Base-by-base conservation (phyloP, 2,113 vertebrate species). In the Galbula dea region DNA sequence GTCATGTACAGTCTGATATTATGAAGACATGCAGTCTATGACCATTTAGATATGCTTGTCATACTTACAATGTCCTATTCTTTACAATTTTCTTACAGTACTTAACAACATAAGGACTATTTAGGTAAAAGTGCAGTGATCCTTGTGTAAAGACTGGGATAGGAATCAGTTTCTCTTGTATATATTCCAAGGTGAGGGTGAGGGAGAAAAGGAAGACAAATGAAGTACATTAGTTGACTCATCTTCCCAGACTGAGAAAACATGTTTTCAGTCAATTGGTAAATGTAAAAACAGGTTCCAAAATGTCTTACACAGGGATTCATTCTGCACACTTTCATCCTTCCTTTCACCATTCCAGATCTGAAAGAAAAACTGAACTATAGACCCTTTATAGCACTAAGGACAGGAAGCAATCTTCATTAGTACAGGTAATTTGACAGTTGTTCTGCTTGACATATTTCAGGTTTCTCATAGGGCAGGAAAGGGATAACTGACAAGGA, bases 261-360 rank as follows among this genome's bases (percentile, higher is more conserved):
- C 22, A 57, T 34, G 41, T 11, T 89, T 16, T 78, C 22, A 83
- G 52, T 59, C 23, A 90, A 57, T 37, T 51, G 22, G 48, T 52
- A 79, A 43, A 41, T 58, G 58, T 5, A 55, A 90, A 83, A 93
- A 17, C 67, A 93, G 57, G 51, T 76, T 92, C 79, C 62, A 72
- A 76, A 34, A 13, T 15, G 54, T 13, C 68, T 79, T 72, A 59
- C 15, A 32, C 13, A 54, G 9, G 20, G 32, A 49, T 54, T 85
- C 19, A 16, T 75, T 90, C 20, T 62, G 11, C 32, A 63, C 15
- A 46, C 26, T 92, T 90, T 52, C 26, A 71, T 65, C 48, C 48
- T 55, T 88, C 48, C 22, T 75, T 88, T 79, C 13, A 24, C 37
- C 39, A 29, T 63, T 77, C 37, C 34, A 71, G 41, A n/a, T 30